Evolutionary conservation across 92 coral and sea anemone species (phyloP).

Genomic region (Metridium senile): DNA sequence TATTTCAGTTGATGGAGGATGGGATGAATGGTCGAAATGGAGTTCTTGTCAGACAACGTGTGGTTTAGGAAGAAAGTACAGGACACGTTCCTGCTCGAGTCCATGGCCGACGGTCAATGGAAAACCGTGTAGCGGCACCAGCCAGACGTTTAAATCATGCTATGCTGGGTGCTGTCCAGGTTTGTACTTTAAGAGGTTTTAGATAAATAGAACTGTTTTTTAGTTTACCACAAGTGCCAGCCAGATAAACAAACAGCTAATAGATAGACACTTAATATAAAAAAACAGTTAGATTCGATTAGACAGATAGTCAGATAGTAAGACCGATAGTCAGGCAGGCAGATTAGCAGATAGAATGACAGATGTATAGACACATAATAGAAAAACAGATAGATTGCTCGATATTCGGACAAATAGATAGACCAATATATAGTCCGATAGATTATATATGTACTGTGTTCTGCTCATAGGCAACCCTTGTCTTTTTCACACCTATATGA

Average conservation of each 20-base stretch:
- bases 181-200: background rate
- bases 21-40: conserved; percentile 26
- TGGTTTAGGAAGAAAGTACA: background rate
- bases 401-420: background rate
- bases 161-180: conserved; percentile 17
- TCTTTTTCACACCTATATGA: no score
- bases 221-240: background rate
- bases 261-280: background rate
- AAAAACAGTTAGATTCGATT: no score
- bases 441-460: no score
- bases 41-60: conserved; percentile 7
- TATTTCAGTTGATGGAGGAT: conserved; percentile 32
- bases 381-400: background rate
- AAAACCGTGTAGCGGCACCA: background rate
- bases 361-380: background rate
- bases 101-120: conserved; percentile 6
- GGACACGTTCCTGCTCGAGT: conserved; percentile 23
- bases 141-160: background rate
- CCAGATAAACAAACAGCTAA: background rate
- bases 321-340: background rate
- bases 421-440: no score
- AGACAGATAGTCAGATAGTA: no score
- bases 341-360: no score
- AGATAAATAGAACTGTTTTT: background rate
- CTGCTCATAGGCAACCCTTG: no score